Base-by-base conservation (phyloP, 2,888 invertebrate species). In the Lithophane leautieri region DNA sequence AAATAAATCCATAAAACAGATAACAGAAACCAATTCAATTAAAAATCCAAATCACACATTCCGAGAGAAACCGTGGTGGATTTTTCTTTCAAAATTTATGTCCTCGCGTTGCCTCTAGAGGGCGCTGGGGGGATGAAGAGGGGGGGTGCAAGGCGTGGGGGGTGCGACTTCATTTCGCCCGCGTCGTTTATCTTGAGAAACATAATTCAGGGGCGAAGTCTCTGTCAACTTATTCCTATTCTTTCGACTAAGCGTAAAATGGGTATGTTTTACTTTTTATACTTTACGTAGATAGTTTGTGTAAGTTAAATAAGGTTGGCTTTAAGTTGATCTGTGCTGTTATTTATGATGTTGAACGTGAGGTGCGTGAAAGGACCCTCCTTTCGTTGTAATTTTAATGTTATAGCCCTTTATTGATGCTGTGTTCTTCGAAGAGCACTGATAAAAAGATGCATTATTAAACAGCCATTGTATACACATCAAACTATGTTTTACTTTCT, bases 121-220 rank as follows among this genome's bases (percentile, higher is more conserved):
- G 94, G 93, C 90, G 91, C 90, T 91, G 87, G 90, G 84, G 90
- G 84, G 85, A 50, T n/a, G 81, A 73, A 79, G 71, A 82, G 88
- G 85, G 82, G 73, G 78, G 70, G 84, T 77, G 83, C 88, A 85
- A 90, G 88, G 86, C 87, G 89, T 84, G 85, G 89, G 92, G 94
- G 96, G 95, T 93, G 97, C 97, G 97, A 97, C 97, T 97, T 97
- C 97, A 97, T 97, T 97, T 97, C 97, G 97, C 97, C 97, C 97
- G 96, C 97, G 97, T 97, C 97, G 97, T 97, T 97, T 97, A 97
- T 97, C 97, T 97, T 97, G 96, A 97, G 97, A 95, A 97, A 97
- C 97, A 97, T 97, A 97, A 97, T 96, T 97, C 97, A 96, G 94
- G 94, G 93, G 94, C 94, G 94, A 96, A 96, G 97, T 94, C 97